phyloP scores from a whole-genome alignment of 2,888 invertebrate species.

The Ornithoptera priamus region DNA sequence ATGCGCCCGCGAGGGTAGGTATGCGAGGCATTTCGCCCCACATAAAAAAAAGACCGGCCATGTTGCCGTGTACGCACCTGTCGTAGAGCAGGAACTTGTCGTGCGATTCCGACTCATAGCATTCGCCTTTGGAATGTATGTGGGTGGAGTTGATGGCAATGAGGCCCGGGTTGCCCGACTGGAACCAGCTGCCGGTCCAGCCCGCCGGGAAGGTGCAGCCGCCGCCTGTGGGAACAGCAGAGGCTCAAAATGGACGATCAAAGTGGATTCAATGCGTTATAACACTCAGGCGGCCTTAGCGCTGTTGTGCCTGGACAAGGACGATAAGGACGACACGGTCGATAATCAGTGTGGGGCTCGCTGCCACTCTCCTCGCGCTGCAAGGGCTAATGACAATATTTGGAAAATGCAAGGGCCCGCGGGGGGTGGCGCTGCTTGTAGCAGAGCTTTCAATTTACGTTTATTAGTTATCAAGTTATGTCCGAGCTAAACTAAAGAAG shows the following conservation, averaged over 20 bases:
- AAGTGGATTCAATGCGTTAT: too few relatives aligned
- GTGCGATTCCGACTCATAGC: conserved; percentile 80
- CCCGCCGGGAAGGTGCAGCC: conserved; percentile 84
- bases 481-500: too few relatives aligned
- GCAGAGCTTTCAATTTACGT: too few relatives aligned
- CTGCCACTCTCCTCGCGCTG: background rate
- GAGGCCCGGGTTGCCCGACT: conserved; percentile 82
- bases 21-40: too few relatives aligned
- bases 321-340: background rate
- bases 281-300: too few relatives aligned
- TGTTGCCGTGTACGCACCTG: conserved; percentile 58
- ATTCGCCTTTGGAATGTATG: conserved; percentile 84
- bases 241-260: too few relatives aligned
- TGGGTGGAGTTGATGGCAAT: conserved; percentile 82
- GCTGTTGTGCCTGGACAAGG: background rate
- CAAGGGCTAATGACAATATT: background rate
- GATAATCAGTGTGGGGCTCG: background rate
- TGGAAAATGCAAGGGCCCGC: too few relatives aligned
- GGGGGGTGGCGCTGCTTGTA: too few relatives aligned
- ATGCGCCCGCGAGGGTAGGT: too few relatives aligned
- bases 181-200: conserved; percentile 88
- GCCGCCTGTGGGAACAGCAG: conserved; percentile 69
- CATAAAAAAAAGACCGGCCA: background rate
- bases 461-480: too few relatives aligned
- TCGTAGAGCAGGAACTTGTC: conserved; percentile 85